phyloP scores from a whole-genome alignment of 2,888 invertebrate species.

The Mayetiola destructor region DNA sequence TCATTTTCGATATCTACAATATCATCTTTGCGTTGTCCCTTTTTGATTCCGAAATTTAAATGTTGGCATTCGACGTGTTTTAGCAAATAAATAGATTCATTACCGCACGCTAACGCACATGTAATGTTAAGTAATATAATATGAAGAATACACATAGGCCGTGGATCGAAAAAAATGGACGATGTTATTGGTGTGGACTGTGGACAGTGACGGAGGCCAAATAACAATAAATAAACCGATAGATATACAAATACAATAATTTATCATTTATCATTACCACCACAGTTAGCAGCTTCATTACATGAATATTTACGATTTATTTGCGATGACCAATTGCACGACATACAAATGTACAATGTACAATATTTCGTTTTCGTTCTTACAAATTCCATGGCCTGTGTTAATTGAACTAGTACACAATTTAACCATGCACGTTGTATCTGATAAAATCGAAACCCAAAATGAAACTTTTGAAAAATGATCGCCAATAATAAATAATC shows the following conservation, averaged over 20 bases:
- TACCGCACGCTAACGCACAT: neutral
- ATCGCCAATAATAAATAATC: too few species aligned
- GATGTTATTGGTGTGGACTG: too few species aligned
- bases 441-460: neutral
- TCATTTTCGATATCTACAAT: too few species aligned
- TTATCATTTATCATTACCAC: too few species aligned
- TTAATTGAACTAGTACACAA: neutral
- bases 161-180: neutral
- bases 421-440: neutral
- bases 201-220: too few species aligned
- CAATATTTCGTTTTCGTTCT: neutral
- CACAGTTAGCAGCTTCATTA: neutral
- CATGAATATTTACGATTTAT: conserved; percentile 5
- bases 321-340: neutral
- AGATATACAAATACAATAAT: too few species aligned
- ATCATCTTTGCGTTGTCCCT: too few species aligned
- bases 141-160: neutral
- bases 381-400: neutral
- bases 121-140: conserved; percentile 9
- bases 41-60: too few species aligned
- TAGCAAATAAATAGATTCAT: neutral
- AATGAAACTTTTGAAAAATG: too few species aligned
- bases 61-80: too few species aligned
- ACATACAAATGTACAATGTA: neutral
- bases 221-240: too few species aligned